Base-by-base conservation (phyloP, 2,888 invertebrate species). In the Copidosoma aretas region DNA sequence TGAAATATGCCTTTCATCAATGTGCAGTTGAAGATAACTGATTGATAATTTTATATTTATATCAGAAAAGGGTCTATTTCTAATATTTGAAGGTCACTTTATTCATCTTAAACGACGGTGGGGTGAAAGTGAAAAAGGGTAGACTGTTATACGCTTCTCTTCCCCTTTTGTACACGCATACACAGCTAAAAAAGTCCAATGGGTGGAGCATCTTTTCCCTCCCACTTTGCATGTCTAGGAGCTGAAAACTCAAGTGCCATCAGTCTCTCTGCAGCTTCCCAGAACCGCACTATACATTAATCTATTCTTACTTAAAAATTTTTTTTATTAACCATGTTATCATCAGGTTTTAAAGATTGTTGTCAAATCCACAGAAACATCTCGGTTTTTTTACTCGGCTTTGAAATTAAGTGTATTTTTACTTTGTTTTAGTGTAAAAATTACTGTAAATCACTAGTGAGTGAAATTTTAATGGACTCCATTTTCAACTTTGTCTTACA, bases 201-300 rank as follows among this genome's bases (percentile, higher is more conserved):
- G 79, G 79, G 79, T 77, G 80, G 80, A 80, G 80, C 77, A 75
- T 77, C 71, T 68, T 71, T 77, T 77, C 78, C 79, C 78, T 79
- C 73, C 77, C 77, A 78, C 76, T 79, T 80, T 81, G 77, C 78
- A 80, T 78, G 8, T 72, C 74, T 74, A 75, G 73, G 68, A 68
- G 73, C 59, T 67, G 68, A 72, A 73, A 66, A 73, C 43, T 54
- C 39, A 60, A 58, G 46, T 67, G 51, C 25, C 25, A 52, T 61
- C 67, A 70, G 63, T 67, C 41, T 17, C 19, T 67, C 52, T 32
- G 32, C n/a, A 39, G 53, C 54, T 60, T 43, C 63, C 64, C 56
- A 56, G 53, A 60, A 65, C 64, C 65, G 64, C 68, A 72, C 70
- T 71, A 71, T 64, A 61, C 46, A 62, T 62, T 46, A 8, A 8